Evolutionary conservation across 2,888 invertebrate genomes (phyloP).

Genomic region (Euplagia quadripunctaria): DNA sequence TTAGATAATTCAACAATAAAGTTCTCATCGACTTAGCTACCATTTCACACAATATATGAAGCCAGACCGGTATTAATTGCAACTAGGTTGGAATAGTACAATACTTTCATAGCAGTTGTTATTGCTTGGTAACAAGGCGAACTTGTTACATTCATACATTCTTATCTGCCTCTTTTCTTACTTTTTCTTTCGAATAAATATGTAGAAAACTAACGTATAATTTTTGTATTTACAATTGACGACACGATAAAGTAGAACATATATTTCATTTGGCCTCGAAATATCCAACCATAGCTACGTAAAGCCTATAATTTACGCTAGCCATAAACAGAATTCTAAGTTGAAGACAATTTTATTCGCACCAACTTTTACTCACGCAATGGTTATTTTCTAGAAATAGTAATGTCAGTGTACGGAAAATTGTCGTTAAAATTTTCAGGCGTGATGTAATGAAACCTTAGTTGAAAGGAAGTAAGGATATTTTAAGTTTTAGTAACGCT

Average conservation of each 20-base stretch:
- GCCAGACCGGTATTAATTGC: too few relatives aligned
- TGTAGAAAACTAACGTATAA: not conserved
- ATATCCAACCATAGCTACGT: not conserved
- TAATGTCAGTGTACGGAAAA: not conserved
- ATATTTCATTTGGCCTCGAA: not conserved
- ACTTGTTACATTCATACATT: not conserved
- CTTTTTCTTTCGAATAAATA: not conserved
- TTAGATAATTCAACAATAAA: too few relatives aligned
- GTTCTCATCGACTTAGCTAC: too few relatives aligned
- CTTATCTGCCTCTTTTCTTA: not conserved
- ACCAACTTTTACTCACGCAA: constrained; percentile 3
- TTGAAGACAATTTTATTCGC: not conserved
- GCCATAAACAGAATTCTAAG: not conserved
- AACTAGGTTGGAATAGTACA: too few relatives aligned
- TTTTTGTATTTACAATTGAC: not conserved
- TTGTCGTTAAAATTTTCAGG: not conserved
- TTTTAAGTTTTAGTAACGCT: not conserved
- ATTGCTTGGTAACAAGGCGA: not conserved
- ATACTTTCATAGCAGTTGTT: not conserved
- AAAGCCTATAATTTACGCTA: constrained; percentile 5
- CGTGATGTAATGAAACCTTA: not conserved
- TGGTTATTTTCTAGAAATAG: not conserved
- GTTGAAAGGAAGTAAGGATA: not conserved
- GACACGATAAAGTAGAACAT: not conserved
- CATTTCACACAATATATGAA: too few relatives aligned